phyloP scores from a whole-genome alignment of 2,797 vertebrate species.

The Prionace glauca region DNA sequence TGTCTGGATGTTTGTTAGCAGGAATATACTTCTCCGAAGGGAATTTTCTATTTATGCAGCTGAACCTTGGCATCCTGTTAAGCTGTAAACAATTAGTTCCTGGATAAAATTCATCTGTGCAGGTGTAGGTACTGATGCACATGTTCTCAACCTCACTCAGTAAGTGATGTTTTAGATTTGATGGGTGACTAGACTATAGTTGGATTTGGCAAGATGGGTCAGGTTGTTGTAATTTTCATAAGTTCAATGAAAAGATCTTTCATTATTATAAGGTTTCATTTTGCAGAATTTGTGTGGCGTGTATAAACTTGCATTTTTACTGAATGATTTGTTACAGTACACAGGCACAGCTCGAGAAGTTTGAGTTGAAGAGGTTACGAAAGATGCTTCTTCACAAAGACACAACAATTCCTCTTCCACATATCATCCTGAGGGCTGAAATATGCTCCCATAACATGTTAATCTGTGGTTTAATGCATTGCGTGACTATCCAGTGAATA shows the following conservation, averaged over 20 bases:
- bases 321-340: not conserved
- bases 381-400: not conserved
- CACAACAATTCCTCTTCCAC: not conserved
- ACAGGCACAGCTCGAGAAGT: not conserved
- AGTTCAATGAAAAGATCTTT: not conserved
- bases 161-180: not conserved
- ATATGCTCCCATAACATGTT: not conserved
- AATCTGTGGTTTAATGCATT: not conserved
- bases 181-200: not conserved
- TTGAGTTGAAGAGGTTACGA: not conserved
- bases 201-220: not conserved
- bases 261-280: not conserved
- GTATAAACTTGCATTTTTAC: not conserved
- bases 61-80: not conserved
- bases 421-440: not conserved
- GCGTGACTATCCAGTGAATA: not conserved
- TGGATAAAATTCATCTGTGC: not conserved
- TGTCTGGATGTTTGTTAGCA: not conserved
- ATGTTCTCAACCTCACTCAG: not conserved
- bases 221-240: not conserved
- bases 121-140: not conserved
- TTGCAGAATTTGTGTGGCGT: not conserved
- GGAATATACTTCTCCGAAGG: not conserved
- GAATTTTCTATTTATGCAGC: not conserved
- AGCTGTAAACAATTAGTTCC: conserved; percentile 3